Conservation (phyloP, 2,113 vertebrate genomes). For the Chloebia gouldiae region DNA sequence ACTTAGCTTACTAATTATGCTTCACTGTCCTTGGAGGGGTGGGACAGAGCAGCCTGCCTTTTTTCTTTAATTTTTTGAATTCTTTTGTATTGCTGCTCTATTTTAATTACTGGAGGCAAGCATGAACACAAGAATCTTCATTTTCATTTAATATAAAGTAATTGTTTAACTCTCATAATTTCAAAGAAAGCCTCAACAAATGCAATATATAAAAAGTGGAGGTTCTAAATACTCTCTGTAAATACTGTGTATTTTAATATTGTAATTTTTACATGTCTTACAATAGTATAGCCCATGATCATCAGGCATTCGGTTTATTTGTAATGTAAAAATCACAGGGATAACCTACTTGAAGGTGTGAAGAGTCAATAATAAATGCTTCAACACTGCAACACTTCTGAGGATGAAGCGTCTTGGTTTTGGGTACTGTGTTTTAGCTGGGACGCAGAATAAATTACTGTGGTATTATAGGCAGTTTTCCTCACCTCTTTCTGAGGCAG, state of each 20-base stretch:
- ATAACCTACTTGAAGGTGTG: neutral
- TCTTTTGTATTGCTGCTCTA: neutral
- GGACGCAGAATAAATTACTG: neutral
- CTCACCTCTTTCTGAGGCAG: neutral
- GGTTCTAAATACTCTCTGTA: neutral
- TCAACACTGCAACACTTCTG: neutral
- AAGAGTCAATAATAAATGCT: neutral
- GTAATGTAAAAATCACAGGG: neutral
- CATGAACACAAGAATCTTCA: neutral
- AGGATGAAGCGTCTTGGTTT: neutral
- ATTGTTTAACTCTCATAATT: neutral
- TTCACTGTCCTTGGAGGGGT: neutral
- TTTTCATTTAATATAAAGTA: neutral
- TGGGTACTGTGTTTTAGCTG: neutral
- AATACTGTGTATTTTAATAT: neutral
- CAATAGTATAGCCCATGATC: neutral
- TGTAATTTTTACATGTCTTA: neutral
- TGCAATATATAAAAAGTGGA: neutral
- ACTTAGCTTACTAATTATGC: neutral
- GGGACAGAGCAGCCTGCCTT: rapidly evolving
- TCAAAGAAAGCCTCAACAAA: neutral
- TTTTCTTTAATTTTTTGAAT: neutral
- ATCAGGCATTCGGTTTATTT: neutral
- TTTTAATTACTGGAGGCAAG: neutral
- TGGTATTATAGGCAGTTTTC: neutral